phyloP scores from a whole-genome alignment of 1,140 invertebrate genomes.

The Drosophila ananassae region DNA sequence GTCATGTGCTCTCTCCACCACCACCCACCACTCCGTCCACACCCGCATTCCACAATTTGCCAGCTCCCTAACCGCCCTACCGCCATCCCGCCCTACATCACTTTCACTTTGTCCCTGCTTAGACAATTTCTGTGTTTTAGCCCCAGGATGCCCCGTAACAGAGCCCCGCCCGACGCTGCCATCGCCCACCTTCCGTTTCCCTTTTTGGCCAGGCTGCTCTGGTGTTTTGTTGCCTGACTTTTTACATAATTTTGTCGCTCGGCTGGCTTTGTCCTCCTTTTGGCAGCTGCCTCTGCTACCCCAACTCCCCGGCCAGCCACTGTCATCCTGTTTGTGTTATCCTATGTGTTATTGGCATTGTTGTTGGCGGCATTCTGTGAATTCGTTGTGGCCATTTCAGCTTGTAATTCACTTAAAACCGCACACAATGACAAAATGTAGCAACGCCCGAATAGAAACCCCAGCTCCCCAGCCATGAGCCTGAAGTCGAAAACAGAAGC shows the following conservation, averaged over 20 bases:
- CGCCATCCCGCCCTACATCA: slow-evolving; percentile 22
- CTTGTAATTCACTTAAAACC: slow-evolving; percentile 79
- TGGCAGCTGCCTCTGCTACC: slow-evolving; percentile 20
- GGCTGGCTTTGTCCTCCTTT: slow-evolving; percentile 70
- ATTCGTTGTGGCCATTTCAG: slow-evolving; percentile 61
- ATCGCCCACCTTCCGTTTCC: slow-evolving; percentile 1
- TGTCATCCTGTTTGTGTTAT: slow-evolving; percentile 55
- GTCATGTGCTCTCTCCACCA: slow-evolving; percentile 34
- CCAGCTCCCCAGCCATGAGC: background rate
- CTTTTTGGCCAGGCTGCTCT: slow-evolving; percentile 34
- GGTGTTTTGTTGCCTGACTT: slow-evolving; percentile 67
- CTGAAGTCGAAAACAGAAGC: slow-evolving; percentile 17
- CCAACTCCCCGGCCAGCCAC: slow-evolving; percentile 8
- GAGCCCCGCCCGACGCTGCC: background rate
- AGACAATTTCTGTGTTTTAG: slow-evolving; percentile 63
- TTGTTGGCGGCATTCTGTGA: slow-evolving; percentile 55
- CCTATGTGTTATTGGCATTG: slow-evolving; percentile 57
- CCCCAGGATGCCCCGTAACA: slow-evolving; percentile 12
- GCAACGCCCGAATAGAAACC: background rate
- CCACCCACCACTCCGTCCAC: background rate
- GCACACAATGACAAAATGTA: slow-evolving; percentile 70
- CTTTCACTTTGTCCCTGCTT: slow-evolving; percentile 70
- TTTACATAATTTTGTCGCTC: slow-evolving; percentile 80
- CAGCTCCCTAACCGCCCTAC: background rate
- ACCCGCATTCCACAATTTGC: too few relatives aligned